Percentiles rank a stretch among this genome's conserved stretches.
These are phyloP conservation scores for Enteromius unitaeniatus DNA, from an alignment of 2,797 vertebrate species.

Conservation along the genomic window DNA sequence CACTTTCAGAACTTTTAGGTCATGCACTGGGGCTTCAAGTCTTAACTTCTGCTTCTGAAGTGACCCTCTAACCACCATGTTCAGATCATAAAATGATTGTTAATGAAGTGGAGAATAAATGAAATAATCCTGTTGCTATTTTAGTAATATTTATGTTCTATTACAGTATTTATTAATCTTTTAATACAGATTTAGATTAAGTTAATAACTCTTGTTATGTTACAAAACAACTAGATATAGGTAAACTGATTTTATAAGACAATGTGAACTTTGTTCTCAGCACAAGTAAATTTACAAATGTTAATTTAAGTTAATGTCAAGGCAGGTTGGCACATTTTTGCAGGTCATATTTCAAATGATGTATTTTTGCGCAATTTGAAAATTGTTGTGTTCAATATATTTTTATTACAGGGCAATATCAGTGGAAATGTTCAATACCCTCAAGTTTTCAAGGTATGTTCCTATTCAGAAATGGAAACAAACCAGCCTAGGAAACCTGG, in stretches of 20 bases:
- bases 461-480: background rate
- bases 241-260: background rate
- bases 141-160: background rate
- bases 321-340: background rate
- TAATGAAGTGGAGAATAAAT: background rate
- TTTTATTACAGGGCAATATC: background rate
- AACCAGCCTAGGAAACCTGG: background rate
- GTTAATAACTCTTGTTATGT: background rate
- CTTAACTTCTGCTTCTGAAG: background rate
- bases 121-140: background rate
- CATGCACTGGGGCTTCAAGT: background rate
- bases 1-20: conserved; percentile 25
- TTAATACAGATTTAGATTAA: background rate
- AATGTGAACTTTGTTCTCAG: background rate
- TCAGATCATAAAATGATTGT: background rate
- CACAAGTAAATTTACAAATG: background rate
- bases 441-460: background rate
- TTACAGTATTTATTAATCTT: background rate
- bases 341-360: background rate
- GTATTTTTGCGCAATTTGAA: background rate
- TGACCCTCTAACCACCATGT: background rate
- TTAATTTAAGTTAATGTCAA: background rate
- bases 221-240: background rate
- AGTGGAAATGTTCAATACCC: background rate
- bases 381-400: background rate